Conservation (phyloP, 2,113 vertebrate species). For the Haplochromis burtoni region DNA sequence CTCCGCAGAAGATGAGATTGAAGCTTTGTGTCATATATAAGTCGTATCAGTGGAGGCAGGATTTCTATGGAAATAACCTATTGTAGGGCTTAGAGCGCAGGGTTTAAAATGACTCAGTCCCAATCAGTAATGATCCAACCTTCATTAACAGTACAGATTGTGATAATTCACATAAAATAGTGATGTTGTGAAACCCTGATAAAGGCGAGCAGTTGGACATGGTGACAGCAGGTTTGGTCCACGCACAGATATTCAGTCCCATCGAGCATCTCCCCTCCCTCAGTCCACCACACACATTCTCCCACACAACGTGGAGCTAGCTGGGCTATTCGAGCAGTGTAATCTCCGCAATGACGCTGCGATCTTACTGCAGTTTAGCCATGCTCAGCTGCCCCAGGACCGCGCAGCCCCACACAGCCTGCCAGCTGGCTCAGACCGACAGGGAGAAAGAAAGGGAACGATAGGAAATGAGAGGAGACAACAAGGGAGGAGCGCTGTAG, state of each 20-base stretch:
- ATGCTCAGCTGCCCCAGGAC: constrained; percentile 59
- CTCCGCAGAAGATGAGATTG: constrained; percentile 54
- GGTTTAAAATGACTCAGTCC: constrained; percentile 34
- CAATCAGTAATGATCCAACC: constrained; percentile 20
- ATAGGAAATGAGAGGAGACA: background rate
- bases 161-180: constrained; percentile 22
- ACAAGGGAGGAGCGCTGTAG: background rate
- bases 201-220: background rate
- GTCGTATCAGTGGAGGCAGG: constrained; percentile 20
- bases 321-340: constrained; percentile 37
- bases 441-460: background rate
- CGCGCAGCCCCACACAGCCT: constrained; percentile 33
- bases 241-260: background rate
- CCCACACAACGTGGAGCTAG: constrained; percentile 32
- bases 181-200: constrained; percentile 11
- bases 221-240: constrained; percentile 23
- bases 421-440: constrained; percentile 44
- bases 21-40: constrained; percentile 42
- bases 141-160: constrained; percentile 22
- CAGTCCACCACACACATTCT: background rate
- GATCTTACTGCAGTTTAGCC: constrained; percentile 67
- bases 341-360: constrained; percentile 61
- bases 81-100: background rate
- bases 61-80: constrained; percentile 31
- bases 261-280: background rate